A percentile compares a stretch with the other conserved stretches of the same genome.
These are phyloP conservation scores for Melanotaenia nigrans DNA, from an alignment of 2,797 vertebrate genomes.

Conservation along the genomic window DNA sequence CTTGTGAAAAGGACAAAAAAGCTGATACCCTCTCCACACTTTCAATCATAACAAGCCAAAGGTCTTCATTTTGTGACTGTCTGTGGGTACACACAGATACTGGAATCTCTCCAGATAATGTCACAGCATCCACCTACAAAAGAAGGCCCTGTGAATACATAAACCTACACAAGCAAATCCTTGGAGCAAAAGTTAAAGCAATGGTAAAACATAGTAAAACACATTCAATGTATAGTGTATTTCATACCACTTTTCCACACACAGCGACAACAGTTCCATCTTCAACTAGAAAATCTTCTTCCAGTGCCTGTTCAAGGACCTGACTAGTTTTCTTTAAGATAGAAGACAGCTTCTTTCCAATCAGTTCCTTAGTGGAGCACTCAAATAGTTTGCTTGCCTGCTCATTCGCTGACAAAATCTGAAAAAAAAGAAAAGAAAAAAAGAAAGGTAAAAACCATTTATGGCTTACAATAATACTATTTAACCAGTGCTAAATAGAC, in stretches of 20 bases:
- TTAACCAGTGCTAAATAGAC: background rate
- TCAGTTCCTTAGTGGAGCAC: conserved; percentile 82
- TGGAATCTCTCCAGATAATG: conserved; percentile 81
- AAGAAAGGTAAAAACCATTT: background rate
- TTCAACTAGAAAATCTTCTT: conserved; percentile 79
- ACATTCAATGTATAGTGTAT: background rate
- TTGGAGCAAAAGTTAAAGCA: background rate
- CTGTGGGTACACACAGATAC: conserved; percentile 85
- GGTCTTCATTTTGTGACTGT: conserved; percentile 63
- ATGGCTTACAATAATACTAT: background rate
- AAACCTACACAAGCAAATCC: background rate
- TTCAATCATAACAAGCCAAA: conserved; percentile 86
- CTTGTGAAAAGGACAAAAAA: conserved; percentile 83
- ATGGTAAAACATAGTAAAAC: background rate
- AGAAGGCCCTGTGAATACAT: conserved; percentile 1
- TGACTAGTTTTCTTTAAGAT: conserved; percentile 85
- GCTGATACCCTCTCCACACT: conserved; percentile 88
- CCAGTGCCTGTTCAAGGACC: conserved; percentile 80
- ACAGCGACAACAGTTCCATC: conserved; percentile 78
- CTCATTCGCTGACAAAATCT: conserved; percentile 91
- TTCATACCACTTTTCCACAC: conserved; percentile 91
- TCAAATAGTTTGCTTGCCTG: conserved; percentile 89
- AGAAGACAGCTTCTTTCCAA: conserved; percentile 84
- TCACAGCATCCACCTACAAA: conserved; percentile 84
- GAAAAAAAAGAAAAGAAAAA: conserved; percentile 2